Conservation (phyloP, 1,140 invertebrate species). For the Mya arenaria region DNA sequence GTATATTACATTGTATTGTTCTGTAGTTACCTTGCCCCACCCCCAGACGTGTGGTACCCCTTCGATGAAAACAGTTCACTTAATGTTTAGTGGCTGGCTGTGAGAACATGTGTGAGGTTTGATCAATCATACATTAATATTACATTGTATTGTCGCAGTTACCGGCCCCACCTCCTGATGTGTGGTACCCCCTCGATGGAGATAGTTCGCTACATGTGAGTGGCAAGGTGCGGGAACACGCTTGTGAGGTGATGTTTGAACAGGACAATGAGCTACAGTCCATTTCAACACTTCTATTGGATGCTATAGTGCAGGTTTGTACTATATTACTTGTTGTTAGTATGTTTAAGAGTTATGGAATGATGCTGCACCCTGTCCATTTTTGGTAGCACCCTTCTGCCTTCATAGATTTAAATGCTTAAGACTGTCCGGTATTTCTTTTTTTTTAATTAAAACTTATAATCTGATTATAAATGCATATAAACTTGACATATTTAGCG, state of each 20-base stretch:
- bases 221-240: slow-evolving; percentile 86
- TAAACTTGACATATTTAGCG: no score
- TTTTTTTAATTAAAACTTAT: no score
- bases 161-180: slow-evolving; percentile 79
- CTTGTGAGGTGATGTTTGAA: slow-evolving; percentile 92
- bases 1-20: no score
- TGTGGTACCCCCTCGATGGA: slow-evolving; percentile 89
- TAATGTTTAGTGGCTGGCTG: slow-evolving; percentile 86
- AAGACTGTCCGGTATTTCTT: no score
- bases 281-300: slow-evolving; percentile 91
- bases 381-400: no score
- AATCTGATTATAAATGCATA: no score
- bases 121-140: no score
- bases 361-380: no score
- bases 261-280: slow-evolving; percentile 92
- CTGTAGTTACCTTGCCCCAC: slow-evolving; percentile 75
- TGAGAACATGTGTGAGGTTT: slow-evolving; percentile 94
- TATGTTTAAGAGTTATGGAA: no score
- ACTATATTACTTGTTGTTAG: no score
- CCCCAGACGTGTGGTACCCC: slow-evolving; percentile 87
- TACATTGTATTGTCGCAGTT: slow-evolving; percentile 70
- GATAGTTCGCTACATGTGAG: slow-evolving; percentile 85
- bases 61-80: slow-evolving; percentile 85
- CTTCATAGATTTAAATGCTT: no score
- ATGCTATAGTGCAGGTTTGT: slow-evolving; percentile 88